Evolutionary conservation across 2,113 vertebrate species (phyloP), one percentile per base, ranked within the genome.

Genomic region (Podarcis muralis): DNA sequence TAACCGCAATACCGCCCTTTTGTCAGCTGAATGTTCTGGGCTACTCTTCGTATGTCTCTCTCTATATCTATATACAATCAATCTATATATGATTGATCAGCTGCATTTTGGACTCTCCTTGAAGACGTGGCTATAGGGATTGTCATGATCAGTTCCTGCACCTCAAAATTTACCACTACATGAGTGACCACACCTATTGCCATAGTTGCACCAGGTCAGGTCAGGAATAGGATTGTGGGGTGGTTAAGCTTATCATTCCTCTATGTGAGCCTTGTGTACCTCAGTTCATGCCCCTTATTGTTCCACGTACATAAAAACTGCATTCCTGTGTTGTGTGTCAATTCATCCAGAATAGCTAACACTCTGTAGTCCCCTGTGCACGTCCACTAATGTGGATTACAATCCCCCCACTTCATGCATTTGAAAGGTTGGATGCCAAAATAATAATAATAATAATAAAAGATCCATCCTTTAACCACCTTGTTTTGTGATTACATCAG

Each of bases 401-500:
- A 78, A 88, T 37, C 40, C n/a, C 8, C 48, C 16, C 25, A 69
- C 23, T 87, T 87, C 86, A 87, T 62, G 53, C 57, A 78, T 77
- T 84, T 57, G 72, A 88, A 88, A 84, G 62, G 81, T 65, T 53
- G 65, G 62, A 32, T 32, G 57, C 43, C n/a, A n/a, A n/a, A n/a
- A n/a, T n/a, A n/a, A n/a, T n/a, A n/a, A n/a, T n/a, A n/a, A n/a
- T n/a, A n/a, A n/a, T n/a, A n/a, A n/a, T n/a, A n/a, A 43, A 48
- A 48, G 43, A 74, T 30, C 78, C 25, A 72, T 48, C 16, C 25
- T 69, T 75, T 84, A 77, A 84, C 74, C 48, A 78, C n/a, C 32
- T 32, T 83, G 81, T 83, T 88, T 83, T 68, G n/a, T 84, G 72
- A 88, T 83, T 84, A 84, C n/a, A 66, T 83, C 57, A 76, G 81